phyloP scores from a whole-genome alignment of 2,113 vertebrate species.

The Salvelinus sp. region DNA sequence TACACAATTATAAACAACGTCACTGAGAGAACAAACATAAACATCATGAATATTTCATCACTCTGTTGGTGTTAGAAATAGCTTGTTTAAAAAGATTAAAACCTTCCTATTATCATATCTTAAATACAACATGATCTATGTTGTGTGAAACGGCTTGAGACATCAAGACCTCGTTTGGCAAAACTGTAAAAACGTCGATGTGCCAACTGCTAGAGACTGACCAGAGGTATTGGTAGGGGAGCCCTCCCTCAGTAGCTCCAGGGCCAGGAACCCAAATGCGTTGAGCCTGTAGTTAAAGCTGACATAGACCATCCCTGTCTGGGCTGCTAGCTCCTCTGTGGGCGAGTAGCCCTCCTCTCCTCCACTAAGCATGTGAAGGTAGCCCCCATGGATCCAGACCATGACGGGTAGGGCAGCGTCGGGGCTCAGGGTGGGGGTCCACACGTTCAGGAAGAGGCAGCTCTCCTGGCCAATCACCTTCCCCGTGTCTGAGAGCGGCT shows the following conservation, averaged over 20 bases:
- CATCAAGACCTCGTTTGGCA: too few species aligned
- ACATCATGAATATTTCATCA: slow-evolving; percentile 39
- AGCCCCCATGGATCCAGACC: slow-evolving; percentile 74
- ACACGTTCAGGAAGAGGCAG: slow-evolving; percentile 82
- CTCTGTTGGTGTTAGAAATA: neutral
- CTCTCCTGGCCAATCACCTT: slow-evolving; percentile 75
- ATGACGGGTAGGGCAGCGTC: slow-evolving; percentile 73
- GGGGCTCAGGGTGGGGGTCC: slow-evolving; percentile 68
- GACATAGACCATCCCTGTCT: slow-evolving; percentile 66
- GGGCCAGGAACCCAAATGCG: slow-evolving; percentile 77
- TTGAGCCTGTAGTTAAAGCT: slow-evolving; percentile 81
- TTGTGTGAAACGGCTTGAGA: neutral
- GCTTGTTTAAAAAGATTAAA: neutral
- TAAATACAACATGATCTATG: neutral
- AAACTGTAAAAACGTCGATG: too few species aligned
- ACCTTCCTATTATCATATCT: too few species aligned
- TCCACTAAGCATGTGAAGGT: slow-evolving; percentile 1
- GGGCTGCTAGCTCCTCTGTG: slow-evolving; percentile 61
- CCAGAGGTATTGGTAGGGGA: slow-evolving; percentile 76
- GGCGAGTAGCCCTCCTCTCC: slow-evolving; percentile 60
- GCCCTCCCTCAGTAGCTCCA: slow-evolving; percentile 71
- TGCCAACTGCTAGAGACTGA: slow-evolving; percentile 41
- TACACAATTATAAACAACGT: neutral
- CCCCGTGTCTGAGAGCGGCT: slow-evolving; percentile 43
- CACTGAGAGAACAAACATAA: slow-evolving; percentile 12